A percentile compares a stretch with the other conserved stretches of the same genome.
phyloP scores from a whole-genome alignment of 2,113 vertebrate species.

The Chaetodon auriga region DNA sequence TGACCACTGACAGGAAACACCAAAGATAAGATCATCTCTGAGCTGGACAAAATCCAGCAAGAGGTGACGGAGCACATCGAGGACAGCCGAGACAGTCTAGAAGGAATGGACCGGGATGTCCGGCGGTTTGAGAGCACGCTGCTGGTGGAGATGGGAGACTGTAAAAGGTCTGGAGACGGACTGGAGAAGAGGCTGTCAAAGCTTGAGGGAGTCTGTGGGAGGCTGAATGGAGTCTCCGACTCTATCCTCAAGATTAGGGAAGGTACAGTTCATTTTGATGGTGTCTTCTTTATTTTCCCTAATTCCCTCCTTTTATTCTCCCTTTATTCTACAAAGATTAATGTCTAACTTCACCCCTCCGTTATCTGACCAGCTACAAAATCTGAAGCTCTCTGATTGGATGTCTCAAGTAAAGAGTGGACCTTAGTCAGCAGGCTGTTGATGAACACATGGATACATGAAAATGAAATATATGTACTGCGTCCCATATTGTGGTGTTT shows the following conservation, averaged over 20 bases:
- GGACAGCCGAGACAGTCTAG: conserved; percentile 86
- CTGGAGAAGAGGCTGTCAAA: conserved; percentile 91
- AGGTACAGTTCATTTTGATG: conserved; percentile 51
- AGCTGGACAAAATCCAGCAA: conserved; percentile 92
- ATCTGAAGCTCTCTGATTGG: not conserved
- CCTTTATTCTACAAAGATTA: too few species aligned
- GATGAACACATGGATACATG: not conserved
- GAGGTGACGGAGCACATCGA: conserved; percentile 87
- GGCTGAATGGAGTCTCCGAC: conserved; percentile 86
- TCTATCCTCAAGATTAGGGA: conserved; percentile 90
- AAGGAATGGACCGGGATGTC: conserved; percentile 80
- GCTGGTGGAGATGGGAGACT: conserved; percentile 84
- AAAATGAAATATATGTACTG: not conserved
- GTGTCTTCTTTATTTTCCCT: not conserved
- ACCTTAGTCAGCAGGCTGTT: not conserved
- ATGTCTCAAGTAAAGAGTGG: not conserved
- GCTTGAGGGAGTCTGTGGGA: conserved; percentile 90
- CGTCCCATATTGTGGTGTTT: not conserved
- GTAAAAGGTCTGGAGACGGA: conserved; percentile 78
- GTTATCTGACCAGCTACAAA: not conserved
- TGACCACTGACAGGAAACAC: conserved; percentile 77
- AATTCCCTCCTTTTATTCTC: too few species aligned
- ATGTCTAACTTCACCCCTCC: not conserved
- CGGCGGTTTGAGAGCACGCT: conserved; percentile 76
- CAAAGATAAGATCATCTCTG: conserved; percentile 92